Conservation (phyloP, 2,797 vertebrate genomes). For the Xiphorhynchus erythropygius region DNA sequence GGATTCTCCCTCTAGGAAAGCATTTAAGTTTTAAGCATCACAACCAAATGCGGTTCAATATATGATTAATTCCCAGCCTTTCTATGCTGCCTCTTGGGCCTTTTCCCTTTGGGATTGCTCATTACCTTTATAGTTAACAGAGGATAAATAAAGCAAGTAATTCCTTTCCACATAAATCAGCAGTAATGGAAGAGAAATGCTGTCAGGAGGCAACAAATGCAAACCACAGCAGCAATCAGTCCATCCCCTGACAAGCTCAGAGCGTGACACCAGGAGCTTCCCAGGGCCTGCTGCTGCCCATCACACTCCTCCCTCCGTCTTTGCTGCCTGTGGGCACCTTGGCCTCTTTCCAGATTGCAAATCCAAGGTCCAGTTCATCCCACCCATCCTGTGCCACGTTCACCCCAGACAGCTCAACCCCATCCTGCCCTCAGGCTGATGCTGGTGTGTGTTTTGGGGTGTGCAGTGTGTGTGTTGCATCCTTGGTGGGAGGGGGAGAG, state of each 20-base stretch:
- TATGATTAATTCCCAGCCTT: conserved; percentile 11
- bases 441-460: not conserved
- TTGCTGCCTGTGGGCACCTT: not conserved
- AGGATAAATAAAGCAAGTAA: not conserved
- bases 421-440: not conserved
- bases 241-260: not conserved
- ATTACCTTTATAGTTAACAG: conserved; percentile 8
- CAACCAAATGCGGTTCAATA: not conserved
- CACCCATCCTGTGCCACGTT: not conserved
- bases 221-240: not conserved
- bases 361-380: not conserved
- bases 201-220: not conserved
- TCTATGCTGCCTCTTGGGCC: not conserved
- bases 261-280: fast-evolving
- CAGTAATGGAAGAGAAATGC: not conserved
- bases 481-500: fast-evolving
- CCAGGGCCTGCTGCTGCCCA: not conserved
- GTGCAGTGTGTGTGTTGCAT: fast-evolving
- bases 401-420: fast-evolving
- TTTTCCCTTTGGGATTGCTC: not conserved
- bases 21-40: not conserved
- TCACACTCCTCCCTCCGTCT: not conserved
- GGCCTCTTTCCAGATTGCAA: not conserved
- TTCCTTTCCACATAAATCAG: not conserved
- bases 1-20: not conserved